These are phyloP conservation scores for Bubalus kerabau DNA, from an alignment of 2,113 vertebrate genomes.

Conservation along the genomic window DNA sequence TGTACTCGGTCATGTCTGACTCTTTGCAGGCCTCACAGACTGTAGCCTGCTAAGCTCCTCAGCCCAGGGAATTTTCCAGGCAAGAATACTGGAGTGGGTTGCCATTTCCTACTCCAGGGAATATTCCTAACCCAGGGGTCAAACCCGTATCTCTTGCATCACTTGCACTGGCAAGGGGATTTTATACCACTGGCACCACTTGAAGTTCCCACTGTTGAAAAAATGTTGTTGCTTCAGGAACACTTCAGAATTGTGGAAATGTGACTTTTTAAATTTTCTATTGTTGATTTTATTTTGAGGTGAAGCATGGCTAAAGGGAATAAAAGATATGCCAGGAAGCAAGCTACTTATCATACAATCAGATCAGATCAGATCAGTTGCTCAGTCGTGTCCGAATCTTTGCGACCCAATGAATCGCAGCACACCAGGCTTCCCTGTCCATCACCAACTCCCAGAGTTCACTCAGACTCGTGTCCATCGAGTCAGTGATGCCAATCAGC, in stretches of 20 bases:
- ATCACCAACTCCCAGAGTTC: too few species aligned
- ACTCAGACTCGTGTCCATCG: too few species aligned
- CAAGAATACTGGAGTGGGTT: neutral
- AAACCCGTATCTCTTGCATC: neutral
- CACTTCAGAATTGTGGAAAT: neutral
- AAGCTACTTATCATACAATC: neutral
- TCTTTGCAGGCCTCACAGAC: neutral
- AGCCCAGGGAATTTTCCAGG: neutral
- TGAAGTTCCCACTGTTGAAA: constrained; percentile 57
- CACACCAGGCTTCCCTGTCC: too few species aligned
- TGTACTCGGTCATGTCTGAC: neutral
- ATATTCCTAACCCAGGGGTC: neutral
- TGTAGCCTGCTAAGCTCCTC: neutral
- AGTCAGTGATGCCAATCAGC: too few species aligned
- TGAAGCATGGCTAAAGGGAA: neutral
- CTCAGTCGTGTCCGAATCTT: too few species aligned
- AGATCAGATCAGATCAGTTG: too few species aligned
- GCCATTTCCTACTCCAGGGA: neutral
- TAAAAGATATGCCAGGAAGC: neutral
- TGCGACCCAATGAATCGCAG: too few species aligned
- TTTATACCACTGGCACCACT: neutral
- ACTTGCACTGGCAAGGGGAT: neutral
- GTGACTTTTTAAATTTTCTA: neutral
- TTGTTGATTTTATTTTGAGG: neutral
- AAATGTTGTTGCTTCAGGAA: constrained; percentile 51